phyloP scores from a whole-genome alignment of 2,888 invertebrate genomes.

The Apocheima hispidaria region DNA sequence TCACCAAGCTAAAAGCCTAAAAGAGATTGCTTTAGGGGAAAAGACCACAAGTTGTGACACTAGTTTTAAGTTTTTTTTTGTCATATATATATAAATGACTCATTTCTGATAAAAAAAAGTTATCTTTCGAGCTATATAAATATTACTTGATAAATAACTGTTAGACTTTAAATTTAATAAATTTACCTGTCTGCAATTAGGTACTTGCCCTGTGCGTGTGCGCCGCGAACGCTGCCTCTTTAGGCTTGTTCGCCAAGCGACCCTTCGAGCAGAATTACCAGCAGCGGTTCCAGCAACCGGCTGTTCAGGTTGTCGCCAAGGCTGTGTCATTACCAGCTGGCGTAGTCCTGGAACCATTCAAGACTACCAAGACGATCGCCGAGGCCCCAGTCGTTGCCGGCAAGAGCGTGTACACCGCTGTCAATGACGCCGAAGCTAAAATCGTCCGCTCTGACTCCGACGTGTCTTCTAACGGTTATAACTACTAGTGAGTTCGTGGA shows the following conservation, averaged over 20 bases:
- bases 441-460: slow-evolving; percentile 34
- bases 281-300: slow-evolving; percentile 1
- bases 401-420: slow-evolving; percentile 16
- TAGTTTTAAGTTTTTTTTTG: no score
- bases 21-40: no score
- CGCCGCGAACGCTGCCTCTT: slow-evolving; percentile 43
- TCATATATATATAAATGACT: no score
- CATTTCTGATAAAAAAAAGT: no score
- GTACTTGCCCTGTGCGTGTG: slow-evolving; percentile 47
- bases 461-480: slow-evolving; percentile 33
- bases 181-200: slow-evolving; percentile 7
- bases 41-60: no score
- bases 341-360: no score
- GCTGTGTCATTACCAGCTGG: no score
- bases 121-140: no score
- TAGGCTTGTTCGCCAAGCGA: background rate
- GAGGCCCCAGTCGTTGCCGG: slow-evolving; percentile 16
- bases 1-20: no score
- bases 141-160: background rate
- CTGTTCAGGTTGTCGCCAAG: slow-evolving; percentile 5
- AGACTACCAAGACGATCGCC: background rate
- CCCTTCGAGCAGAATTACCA: slow-evolving; percentile 31
- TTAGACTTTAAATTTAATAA: background rate
- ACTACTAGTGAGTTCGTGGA: slow-evolving; percentile 31
- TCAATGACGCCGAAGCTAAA: slow-evolving; percentile 28